Evolutionary conservation across 64 coral and sea anemone species (phyloP), one percentile per base, ranked within the genome.

Genomic region (Dendronephthya gigantea): DNA sequence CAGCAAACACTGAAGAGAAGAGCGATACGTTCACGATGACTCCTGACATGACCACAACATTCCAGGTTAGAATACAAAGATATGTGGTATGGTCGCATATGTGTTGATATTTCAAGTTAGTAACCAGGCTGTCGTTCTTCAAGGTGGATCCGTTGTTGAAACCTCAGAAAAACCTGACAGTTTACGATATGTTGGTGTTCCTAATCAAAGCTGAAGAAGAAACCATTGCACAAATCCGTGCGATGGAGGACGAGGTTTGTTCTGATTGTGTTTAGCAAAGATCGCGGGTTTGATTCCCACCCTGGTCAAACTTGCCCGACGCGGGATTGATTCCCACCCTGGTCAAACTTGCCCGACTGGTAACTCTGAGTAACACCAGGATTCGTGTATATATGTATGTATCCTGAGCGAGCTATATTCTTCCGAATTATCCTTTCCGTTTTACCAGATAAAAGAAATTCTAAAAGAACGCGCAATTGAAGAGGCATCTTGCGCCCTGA

Each of bases 31-130:
- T 98, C 0, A 98, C 86, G 1, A 93, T 98, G 92, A 98, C 94
- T 1, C 94, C 94, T 1, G 94, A 98, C 88, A 98, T 98, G 94
- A 98, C 94, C 0, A 98, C 89, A 23, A 93, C 94, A 38, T 98
- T 98, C 68, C 94, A 98, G 92, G 94, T 98, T 88, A 2, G 37
- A 39, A 2, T 2, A 16, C 3, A 72, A 4, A 4, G 74, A 49
- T 48, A 72, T 17, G 48, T 85, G 9, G n/a, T 62, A 6, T 72
- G 34, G 14, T 35, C 56, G 35, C 35, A 14, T 30, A 9, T 86
- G 28, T 36, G 34, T 6, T 6, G 15, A 62, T n/a, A n/a, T n/a
- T n/a, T n/a, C n/a, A n/a, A n/a, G n/a, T n/a, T n/a, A n/a, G n/a
- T n/a, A n/a, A n/a, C n/a, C n/a, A n/a, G n/a, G 17, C 27, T 74